A percentile compares a stretch with the other conserved stretches of the same genome.
phyloP scores from a whole-genome alignment of 2,888 invertebrate genomes.

The Tenthredo mesomela region DNA sequence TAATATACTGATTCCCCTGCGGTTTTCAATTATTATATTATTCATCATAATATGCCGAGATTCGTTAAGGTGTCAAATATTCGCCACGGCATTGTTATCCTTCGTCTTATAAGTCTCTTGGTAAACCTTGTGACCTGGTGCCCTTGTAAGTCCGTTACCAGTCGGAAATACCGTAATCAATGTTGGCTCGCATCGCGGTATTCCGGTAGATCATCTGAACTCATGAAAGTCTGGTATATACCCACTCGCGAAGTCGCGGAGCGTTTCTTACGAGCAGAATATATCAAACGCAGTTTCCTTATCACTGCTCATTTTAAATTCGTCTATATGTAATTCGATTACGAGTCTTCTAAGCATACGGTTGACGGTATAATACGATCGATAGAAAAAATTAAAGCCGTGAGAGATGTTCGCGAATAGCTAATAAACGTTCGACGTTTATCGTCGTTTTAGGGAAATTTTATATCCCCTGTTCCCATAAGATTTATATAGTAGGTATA shows the following conservation, averaged over 20 bases:
- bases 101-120: constrained; percentile 1
- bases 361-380: not conserved
- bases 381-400: not conserved
- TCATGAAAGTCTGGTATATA: not conserved
- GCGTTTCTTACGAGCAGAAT: not conserved
- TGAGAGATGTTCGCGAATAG: not conserved
- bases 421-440: not conserved
- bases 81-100: constrained; percentile 27
- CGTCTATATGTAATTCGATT: not conserved
- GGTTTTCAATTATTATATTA: not conserved
- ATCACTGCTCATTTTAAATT: not conserved
- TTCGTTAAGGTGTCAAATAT: constrained; percentile 8
- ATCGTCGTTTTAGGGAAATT: not conserved
- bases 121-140: constrained; percentile 42
- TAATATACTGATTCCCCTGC: no score
- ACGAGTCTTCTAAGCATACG: not conserved
- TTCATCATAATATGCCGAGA: not conserved
- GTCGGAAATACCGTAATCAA: constrained; percentile 41
- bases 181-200: constrained; percentile 35
- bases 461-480: not conserved
- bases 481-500: not conserved
- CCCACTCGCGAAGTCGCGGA: not conserved
- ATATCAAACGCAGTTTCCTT: not conserved
- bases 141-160: constrained; percentile 49
- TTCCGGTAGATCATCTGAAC: constrained; percentile 38